Evolutionary conservation across 2,113 vertebrate species (phyloP), one percentile per base, ranked within the genome.

Genomic region (Onychostoma macrolepis): DNA sequence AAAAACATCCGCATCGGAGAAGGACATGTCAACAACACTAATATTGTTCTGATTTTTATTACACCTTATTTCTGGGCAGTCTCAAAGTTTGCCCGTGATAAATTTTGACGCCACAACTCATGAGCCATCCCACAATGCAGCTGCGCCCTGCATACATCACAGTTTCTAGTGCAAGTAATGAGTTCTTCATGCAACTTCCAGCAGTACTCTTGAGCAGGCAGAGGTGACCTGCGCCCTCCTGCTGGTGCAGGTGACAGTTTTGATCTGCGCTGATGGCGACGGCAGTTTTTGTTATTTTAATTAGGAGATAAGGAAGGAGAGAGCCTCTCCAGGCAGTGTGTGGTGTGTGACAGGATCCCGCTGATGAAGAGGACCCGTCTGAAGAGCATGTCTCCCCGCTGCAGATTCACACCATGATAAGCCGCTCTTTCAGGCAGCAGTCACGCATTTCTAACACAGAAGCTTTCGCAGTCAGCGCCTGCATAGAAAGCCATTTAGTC

Each of bases 281-380:
- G 92, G 93, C 92, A 88, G 90, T 92, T 95, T 94, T 94, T 94
- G 93, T 94, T 95, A 95, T 95, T 95, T 95, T 94, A 95, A 95
- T 95, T 95, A 95, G 94, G 91, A 93, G 94, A 95, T 95, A 95
- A 95, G 94, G 93, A 95, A 93, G 93, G 92, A 94, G 94, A 94
- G 94, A 92, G 91, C 88, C 93, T 94, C 93, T 95, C 92, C 94
- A 94, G 94, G 93, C 93, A 94, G 91, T 91, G 94, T 94, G 94
- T 91, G 93, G 92, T 94, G 92, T 94, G 92, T 94, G 94, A 94
- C 94, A 95, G 93, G 94, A 95, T 94, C 93, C 94, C 91, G 93
- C 94, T 92, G 93, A 91, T 92, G 93, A 94, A 92, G 93, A 93
- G 92, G 92, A 91, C 89, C 90, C 85, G 92, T 89, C 93, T 92